Conservation (phyloP, 2,797 vertebrate genomes). For the Psittacula echo region DNA sequence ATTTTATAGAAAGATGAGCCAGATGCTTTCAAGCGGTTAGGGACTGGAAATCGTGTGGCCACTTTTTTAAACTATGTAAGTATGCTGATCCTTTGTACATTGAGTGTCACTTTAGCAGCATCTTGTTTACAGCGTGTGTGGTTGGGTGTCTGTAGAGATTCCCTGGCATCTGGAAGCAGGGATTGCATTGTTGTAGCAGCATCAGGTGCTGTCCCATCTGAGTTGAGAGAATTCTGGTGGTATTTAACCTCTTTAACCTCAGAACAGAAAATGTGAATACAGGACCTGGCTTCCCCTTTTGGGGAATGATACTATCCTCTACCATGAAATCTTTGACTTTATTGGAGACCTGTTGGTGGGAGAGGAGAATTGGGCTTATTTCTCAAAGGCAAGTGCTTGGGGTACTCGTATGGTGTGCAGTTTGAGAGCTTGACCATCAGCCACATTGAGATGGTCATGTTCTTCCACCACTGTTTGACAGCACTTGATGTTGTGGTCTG, state of each 20-base stretch:
- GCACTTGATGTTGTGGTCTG: conserved; percentile 37
- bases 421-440: not conserved
- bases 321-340: not conserved
- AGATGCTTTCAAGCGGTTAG: conserved; percentile 99
- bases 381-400: not conserved
- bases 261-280: not conserved
- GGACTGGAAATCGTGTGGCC: conserved; percentile 99
- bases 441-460: not conserved
- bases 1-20: conserved; percentile 98
- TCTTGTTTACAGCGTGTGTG: conserved; percentile 1
- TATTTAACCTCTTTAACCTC: not conserved
- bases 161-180: not conserved
- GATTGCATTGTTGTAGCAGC: not conserved
- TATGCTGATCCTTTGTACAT: conserved; percentile 75
- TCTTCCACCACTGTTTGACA: not conserved
- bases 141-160: not conserved
- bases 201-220: conserved; percentile 30
- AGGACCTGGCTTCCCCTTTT: not conserved
- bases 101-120: not conserved
- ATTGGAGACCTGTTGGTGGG: not conserved
- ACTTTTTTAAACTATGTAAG: conserved; percentile 99
- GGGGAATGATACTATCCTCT: not conserved
- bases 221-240: not conserved
- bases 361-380: not conserved
- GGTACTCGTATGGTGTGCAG: not conserved